Evolutionary conservation across 2,888 invertebrate genomes (phyloP).

Genomic region (Chrysotoxum bicinctum): DNA sequence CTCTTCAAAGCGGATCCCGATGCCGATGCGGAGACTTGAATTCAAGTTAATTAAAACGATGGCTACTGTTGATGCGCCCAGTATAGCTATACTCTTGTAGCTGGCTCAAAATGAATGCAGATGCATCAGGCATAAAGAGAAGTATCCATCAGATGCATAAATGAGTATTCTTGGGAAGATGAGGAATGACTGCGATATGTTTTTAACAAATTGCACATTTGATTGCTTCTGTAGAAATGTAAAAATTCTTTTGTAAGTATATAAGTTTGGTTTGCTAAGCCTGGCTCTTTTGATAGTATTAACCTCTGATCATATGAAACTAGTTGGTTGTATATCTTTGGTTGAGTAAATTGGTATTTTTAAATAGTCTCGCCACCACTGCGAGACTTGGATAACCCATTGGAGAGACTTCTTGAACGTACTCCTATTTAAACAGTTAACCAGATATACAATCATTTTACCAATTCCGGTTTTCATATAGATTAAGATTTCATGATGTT

Average conservation of each 20-base stretch:
- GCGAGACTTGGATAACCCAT: no score
- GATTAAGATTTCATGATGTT: no score
- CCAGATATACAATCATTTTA: no score
- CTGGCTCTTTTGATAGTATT: not conserved
- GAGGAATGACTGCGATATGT: conserved; percentile 36
- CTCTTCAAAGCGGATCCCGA: conserved; percentile 43
- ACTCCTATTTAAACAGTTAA: no score
- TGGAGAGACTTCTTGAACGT: no score
- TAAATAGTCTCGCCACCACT: no score
- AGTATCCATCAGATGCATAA: conserved; percentile 12
- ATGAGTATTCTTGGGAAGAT: conserved; percentile 24
- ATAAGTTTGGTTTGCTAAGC: not conserved
- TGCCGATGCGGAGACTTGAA: conserved; percentile 30
- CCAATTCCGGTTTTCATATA: no score
- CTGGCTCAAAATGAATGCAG: not conserved
- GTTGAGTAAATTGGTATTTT: no score
- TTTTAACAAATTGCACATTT: conserved; percentile 43
- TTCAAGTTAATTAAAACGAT: conserved; percentile 70
- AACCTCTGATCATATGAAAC: not conserved
- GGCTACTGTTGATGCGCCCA: conserved; percentile 60
- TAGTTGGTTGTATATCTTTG: not conserved
- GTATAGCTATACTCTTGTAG: not conserved
- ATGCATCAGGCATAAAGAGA: conserved; percentile 8
- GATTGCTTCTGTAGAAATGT: conserved; percentile 56
- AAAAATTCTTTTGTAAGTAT: not conserved